A percentile compares a stretch with the other conserved stretches of the same genome.
phyloP scores from a whole-genome alignment of 1,140 invertebrate species.

The Diachasma alloeum region DNA sequence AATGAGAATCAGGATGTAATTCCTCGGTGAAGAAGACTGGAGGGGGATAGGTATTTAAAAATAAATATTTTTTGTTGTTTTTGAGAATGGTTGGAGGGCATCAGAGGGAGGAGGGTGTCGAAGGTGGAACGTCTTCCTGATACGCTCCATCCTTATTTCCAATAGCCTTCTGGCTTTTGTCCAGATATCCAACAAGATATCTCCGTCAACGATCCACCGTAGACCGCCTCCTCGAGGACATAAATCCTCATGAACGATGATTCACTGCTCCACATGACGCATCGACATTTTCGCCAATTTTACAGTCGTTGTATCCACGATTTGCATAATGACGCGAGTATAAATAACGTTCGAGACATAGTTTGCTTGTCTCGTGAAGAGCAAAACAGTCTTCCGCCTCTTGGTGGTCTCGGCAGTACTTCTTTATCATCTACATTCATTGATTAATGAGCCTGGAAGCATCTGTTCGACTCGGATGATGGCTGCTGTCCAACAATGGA shows the following conservation, averaged over 20 bases:
- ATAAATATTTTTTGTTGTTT: too few relatives aligned
- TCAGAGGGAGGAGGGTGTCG: neutral
- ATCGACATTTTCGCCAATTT: conserved; percentile 32
- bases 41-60: too few relatives aligned
- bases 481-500: too few relatives aligned
- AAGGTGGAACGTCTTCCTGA: neutral
- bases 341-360: conserved; percentile 18
- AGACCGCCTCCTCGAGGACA: neutral
- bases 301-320: conserved; percentile 20
- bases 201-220: neutral
- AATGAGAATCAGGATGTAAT: too few relatives aligned
- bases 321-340: conserved; percentile 24
- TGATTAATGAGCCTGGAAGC: neutral
- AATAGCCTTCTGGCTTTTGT: conserved; percentile 6
- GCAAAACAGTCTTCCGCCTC: neutral
- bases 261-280: conserved; percentile 19
- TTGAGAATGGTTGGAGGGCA: too few relatives aligned
- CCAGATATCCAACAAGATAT: conserved; percentile 1
- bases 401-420: neutral
- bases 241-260: conserved; percentile 22
- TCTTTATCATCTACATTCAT: neutral
- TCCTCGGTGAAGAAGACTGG: too few relatives aligned
- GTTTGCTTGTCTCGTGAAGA: neutral
- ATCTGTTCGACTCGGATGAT: neutral
- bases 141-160: neutral